Conservation (phyloP, 92 coral and sea anemone species). For the Palythoa heliodiscus region DNA sequence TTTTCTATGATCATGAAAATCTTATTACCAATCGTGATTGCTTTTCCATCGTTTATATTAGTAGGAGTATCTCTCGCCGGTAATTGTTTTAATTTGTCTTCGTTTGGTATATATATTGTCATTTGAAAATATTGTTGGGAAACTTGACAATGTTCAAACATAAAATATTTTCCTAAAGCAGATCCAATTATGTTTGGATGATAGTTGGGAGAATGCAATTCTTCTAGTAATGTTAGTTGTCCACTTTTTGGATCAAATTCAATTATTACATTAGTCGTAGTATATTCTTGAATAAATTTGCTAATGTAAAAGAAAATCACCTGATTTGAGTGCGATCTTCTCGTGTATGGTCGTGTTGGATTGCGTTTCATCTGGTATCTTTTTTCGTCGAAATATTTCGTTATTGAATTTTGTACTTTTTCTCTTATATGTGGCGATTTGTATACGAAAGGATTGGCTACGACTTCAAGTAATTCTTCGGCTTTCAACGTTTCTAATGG, state of each 20-base stretch:
- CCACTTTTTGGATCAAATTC: not conserved
- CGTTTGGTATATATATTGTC: not conserved
- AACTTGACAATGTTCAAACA: too few relatives aligned
- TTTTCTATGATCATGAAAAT: not conserved
- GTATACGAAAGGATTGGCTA: not conserved
- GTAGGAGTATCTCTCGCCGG: not conserved
- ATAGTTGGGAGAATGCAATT: too few relatives aligned
- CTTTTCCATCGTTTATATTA: not conserved
- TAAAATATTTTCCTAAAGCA: not conserved
- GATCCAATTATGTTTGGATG: not conserved
- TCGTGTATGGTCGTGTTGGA: not conserved
- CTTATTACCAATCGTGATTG: not conserved
- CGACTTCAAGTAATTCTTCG: not conserved
- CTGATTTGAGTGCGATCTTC: not conserved
- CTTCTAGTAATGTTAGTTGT: too few relatives aligned
- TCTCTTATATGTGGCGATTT: not conserved
- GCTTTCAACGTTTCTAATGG: not conserved
- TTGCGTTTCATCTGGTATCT: not conserved
- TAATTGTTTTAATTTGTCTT: too few relatives aligned
- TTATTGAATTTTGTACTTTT: not conserved
- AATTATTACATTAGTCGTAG: too few relatives aligned
- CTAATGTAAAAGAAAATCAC: too few relatives aligned
- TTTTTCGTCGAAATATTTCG: not conserved
- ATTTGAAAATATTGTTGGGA: too few relatives aligned
- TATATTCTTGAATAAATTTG: too few relatives aligned